Percentiles rank a stretch among this genome's conserved stretches.
Conservation (phyloP, 2,888 invertebrate species). For the Watsonalla binaria region DNA sequence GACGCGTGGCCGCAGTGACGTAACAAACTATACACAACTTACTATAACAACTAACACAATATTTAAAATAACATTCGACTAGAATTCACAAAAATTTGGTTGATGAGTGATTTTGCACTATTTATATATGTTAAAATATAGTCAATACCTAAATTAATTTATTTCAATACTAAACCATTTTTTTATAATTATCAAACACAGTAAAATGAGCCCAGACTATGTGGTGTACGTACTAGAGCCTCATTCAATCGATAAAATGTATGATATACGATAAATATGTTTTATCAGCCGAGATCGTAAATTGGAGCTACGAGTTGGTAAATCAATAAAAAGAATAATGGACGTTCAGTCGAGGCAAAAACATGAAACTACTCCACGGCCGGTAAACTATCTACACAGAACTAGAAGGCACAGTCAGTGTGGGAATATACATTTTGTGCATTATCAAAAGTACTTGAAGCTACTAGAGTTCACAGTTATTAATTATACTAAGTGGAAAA, state of each 20-base stretch:
- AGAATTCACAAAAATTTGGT: constrained; percentile 41
- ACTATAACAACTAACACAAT: constrained; percentile 23
- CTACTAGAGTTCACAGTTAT: constrained; percentile 8
- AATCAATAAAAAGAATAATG: too few species aligned
- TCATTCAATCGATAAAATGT: too few species aligned
- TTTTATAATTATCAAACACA: too few species aligned
- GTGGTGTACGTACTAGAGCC: too few species aligned
- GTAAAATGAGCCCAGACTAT: too few species aligned
- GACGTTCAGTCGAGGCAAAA: neutral
- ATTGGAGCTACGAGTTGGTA: too few species aligned
- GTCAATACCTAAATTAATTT: too few species aligned
- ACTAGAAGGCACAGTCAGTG: constrained; percentile 75
- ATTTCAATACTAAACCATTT: too few species aligned
- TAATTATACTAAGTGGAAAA: constrained; percentile 11
- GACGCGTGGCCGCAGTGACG: constrained; percentile 20
- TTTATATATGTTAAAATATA: too few species aligned
- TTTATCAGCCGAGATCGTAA: too few species aligned
- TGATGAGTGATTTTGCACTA: constrained; percentile 3
- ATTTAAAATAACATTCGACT: constrained; percentile 40
- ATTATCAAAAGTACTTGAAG: constrained; percentile 13
- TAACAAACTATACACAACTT: constrained; percentile 9
- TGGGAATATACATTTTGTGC: constrained; percentile 38
- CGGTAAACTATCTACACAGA: constrained; percentile 55
- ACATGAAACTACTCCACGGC: constrained; percentile 19
- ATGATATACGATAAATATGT: too few species aligned